These are phyloP conservation scores for Sipha maydis DNA, from an alignment of 2,888 invertebrate genomes.

Conservation along the genomic window DNA sequence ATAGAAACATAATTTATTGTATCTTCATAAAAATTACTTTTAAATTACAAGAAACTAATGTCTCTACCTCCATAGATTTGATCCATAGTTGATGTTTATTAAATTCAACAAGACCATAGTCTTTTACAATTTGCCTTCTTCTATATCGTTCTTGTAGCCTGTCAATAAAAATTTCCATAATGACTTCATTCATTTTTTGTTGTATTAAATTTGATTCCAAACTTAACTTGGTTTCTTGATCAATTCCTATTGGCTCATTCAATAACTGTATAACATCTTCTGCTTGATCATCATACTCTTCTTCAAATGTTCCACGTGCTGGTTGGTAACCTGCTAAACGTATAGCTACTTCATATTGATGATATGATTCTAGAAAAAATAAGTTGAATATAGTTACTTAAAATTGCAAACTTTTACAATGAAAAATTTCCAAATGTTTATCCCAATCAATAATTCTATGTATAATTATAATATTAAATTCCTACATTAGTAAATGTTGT, in stretches of 20 bases:
- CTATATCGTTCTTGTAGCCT: slow-evolving; percentile 79
- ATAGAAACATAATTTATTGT: not conserved
- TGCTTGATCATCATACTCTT: slow-evolving; percentile 64
- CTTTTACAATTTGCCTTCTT: slow-evolving; percentile 77
- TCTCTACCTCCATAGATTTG: slow-evolving; percentile 49
- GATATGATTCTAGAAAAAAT: slow-evolving; percentile 40
- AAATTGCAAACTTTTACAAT: too few species aligned
- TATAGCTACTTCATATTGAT: slow-evolving; percentile 56
- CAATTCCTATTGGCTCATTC: slow-evolving; percentile 46
- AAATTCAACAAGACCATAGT: slow-evolving; percentile 82
- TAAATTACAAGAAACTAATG: not conserved
- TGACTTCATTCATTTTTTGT: slow-evolving; percentile 76
- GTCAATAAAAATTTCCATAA: slow-evolving; percentile 80
- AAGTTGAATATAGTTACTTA: not conserved
- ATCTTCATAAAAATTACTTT: too few species aligned
- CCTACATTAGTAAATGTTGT: too few species aligned
- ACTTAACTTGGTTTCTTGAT: slow-evolving; percentile 68
- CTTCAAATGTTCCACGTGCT: slow-evolving; percentile 63
- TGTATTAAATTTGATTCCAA: slow-evolving; percentile 70
- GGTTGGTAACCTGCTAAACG: slow-evolving; percentile 63
- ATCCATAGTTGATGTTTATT: slow-evolving; percentile 76
- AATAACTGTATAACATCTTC: slow-evolving; percentile 63
- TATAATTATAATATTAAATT: too few species aligned
- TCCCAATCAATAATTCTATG: too few species aligned
- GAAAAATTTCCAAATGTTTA: too few species aligned